Percentiles rank a stretch among this genome's conserved stretches.
phyloP scores from a whole-genome alignment of 2,797 vertebrate species.

The Acanthornis magna region DNA sequence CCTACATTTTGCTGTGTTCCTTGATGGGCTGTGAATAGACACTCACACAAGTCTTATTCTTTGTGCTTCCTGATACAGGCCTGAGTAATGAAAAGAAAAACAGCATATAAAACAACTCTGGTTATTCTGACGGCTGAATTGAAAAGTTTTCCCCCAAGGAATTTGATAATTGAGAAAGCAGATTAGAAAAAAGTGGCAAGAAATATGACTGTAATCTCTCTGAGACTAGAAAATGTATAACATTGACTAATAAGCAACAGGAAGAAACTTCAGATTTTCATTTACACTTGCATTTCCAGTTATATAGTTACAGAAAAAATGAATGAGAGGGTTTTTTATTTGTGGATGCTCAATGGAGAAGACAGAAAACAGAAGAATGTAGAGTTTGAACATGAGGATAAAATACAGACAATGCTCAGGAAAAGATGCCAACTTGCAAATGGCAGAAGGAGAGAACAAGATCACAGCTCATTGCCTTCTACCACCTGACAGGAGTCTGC shows the following conservation, averaged over 20 bases:
- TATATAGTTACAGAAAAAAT: constrained; percentile 17
- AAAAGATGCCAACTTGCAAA: neutral
- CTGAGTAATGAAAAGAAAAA: constrained; percentile 39
- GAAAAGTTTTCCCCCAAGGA: constrained; percentile 46
- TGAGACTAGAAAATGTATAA: constrained; percentile 47
- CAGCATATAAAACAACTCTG: neutral
- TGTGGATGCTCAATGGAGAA: neutral
- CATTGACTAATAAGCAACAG: constrained; percentile 39
- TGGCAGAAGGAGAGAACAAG: neutral
- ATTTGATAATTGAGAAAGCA: constrained; percentile 60
- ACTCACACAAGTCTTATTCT: neutral
- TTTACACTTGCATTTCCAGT: constrained; percentile 38
- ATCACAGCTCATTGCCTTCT: neutral
- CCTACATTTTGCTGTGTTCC: neutral
- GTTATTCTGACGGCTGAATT: constrained; percentile 27
- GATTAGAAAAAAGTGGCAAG: constrained; percentile 51
- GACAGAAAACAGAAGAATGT: neutral
- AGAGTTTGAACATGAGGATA: neutral
- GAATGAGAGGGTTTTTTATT: constrained; percentile 1
- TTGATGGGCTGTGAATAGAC: neutral
- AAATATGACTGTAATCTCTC: constrained; percentile 56
- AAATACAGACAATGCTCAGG: neutral
- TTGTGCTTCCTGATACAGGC: neutral
- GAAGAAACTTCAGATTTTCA: constrained; percentile 46
- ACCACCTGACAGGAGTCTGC: neutral